phyloP scores from a whole-genome alignment of 2,888 invertebrate species.

The Micoletzkya japonica region DNA sequence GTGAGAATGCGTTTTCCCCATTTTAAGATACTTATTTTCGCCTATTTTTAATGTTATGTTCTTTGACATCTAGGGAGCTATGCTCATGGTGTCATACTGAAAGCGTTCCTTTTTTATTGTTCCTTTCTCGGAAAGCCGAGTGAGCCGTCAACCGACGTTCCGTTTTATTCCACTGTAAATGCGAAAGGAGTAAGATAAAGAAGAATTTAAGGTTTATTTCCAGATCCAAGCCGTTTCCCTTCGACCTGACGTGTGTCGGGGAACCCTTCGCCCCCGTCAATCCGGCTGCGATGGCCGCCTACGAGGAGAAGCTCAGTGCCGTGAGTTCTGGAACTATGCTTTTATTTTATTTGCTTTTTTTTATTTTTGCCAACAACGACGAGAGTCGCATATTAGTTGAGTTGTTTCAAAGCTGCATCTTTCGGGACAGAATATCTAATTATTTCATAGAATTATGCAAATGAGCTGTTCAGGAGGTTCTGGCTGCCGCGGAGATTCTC shows the following conservation, averaged over 20 bases:
- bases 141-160: neutral
- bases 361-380: neutral
- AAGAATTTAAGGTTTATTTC: too few species aligned
- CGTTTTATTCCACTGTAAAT: neutral
- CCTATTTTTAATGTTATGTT: too few species aligned
- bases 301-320: too few species aligned
- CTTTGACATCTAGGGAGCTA: neutral
- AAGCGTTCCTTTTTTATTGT: too few species aligned
- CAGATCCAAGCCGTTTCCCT: conserved; percentile 27
- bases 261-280: conserved; percentile 17
- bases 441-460: neutral
- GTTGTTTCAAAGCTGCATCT: neutral
- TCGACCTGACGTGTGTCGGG: conserved; percentile 11
- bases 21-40: neutral
- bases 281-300: too few species aligned
- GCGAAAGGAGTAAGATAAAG: too few species aligned
- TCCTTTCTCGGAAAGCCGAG: neutral
- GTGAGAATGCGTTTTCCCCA: neutral
- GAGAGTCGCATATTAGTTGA: too few species aligned
- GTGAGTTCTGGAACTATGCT: too few species aligned
- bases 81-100: neutral
- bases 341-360: too few species aligned
- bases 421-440: neutral
- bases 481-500: conserved; percentile 4
- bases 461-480: conserved; percentile 2